phyloP scores from a whole-genome alignment of 2,797 vertebrate genomes.

The Syndactyla subalaris region DNA sequence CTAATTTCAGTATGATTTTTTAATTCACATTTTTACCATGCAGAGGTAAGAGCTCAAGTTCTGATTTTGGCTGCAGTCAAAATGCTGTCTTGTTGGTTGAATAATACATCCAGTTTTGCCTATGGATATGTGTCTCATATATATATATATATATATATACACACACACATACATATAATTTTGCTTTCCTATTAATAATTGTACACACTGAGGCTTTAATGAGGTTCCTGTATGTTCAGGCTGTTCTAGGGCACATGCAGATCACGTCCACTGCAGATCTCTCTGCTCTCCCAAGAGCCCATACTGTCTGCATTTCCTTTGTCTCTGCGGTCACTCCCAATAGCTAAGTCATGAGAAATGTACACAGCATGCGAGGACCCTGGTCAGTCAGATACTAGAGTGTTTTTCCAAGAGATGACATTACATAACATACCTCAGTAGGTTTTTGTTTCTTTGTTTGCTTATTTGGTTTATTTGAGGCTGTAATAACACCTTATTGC shows the following conservation, averaged over 20 bases:
- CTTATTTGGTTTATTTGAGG: neutral
- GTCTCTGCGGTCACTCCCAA: neutral
- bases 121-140: neutral
- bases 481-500: neutral
- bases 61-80: neutral
- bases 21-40: neutral
- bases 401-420: neutral
- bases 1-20: neutral
- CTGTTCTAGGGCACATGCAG: slow-evolving; percentile 19
- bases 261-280: neutral
- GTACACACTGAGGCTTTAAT: neutral
- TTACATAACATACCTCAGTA: neutral
- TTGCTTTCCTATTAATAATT: neutral
- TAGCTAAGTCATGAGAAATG: neutral
- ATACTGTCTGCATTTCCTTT: neutral
- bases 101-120: neutral
- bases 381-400: neutral
- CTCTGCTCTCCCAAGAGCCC: neutral
- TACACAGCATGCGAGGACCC: neutral
- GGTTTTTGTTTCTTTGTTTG: neutral
- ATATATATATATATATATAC: too few species aligned
- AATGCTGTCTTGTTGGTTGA: neutral
- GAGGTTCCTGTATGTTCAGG: neutral
- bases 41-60: neutral
- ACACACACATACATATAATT: neutral